Evolutionary conservation across 2,888 invertebrate genomes (phyloP), one percentile per base, ranked within the genome.

Genomic region (Ormyrus nitidulus): DNA sequence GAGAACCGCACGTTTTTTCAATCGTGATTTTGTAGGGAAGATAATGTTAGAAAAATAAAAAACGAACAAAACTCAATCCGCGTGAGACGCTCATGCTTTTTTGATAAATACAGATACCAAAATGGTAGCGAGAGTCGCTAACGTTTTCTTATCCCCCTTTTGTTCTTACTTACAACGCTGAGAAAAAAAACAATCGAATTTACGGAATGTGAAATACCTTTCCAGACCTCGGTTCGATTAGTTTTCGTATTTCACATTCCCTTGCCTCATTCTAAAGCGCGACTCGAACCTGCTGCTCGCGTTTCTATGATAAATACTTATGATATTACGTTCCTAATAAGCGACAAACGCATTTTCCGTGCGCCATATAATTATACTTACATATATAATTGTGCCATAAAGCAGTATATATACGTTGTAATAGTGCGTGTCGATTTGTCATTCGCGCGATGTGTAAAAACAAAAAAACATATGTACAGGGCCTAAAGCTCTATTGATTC

Each of bases 311-410:
- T 34, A 34, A 61, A 75, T 68, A 51, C 8, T 34, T 34, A 34
- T 34, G 34, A 68, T 2, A 61, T 75, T 68, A 68, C 46, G 75
- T 75, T 68, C 75, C 68, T 75, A 75, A 51, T 53, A 34, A 53
- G 13, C 34, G 49, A 34, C n/a, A 11, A 54, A 54, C 46, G 53
- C 65, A 48, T 73, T 10, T 56, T 48, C 34, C 11, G 44, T 9
- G 34, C 3, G 49, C 9, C n/a, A 13, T 13, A 66, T 13, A 66
- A 66, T 34, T 34, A 34, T 34, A 34, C 34, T 34, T 34, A 34
- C 34, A 34, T 34, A 34, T 2, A 56, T 69, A 44, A 68, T 69
- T 69, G 13, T 69, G 9, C 44, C 5, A 68, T 11, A 7, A 34
- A 6, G 11, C 6, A 34, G 13, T 54, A 48, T 19, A n/a, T 34